phyloP scores from a whole-genome alignment of 1,140 invertebrate genomes.

The Zeugodacus cucurbitae region DNA sequence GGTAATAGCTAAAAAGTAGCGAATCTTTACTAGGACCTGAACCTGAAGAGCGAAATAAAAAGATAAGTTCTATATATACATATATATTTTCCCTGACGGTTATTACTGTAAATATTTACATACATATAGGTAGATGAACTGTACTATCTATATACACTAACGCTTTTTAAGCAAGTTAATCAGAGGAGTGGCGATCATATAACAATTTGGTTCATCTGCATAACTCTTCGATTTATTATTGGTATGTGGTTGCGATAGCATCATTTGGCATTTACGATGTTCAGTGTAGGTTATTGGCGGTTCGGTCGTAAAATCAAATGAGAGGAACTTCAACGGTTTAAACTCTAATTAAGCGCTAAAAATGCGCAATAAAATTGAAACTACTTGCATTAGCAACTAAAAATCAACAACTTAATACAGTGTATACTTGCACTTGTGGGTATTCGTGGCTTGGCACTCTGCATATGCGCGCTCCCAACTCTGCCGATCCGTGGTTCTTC shows the following conservation, averaged over 20 bases:
- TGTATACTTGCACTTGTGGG: neutral
- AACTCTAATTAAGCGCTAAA: constrained; percentile 32
- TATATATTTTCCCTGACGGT: too few species aligned
- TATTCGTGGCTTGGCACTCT: neutral
- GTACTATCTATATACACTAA: too few species aligned
- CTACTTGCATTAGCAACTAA: neutral
- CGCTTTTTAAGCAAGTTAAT: too few species aligned
- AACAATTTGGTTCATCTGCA: too few species aligned
- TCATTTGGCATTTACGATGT: constrained; percentile 15
- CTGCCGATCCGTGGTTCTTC: neutral
- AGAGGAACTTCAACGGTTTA: constrained; percentile 27
- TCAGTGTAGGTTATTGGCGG: neutral
- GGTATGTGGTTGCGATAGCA: neutral
- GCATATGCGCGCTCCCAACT: neutral
- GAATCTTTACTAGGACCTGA: too few species aligned
- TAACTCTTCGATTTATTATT: neutral
- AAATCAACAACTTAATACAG: neutral
- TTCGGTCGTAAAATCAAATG: constrained; percentile 18
- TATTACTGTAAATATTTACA: too few species aligned
- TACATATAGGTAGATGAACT: too few species aligned
- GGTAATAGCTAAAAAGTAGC: too few species aligned
- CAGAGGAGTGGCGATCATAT: too few species aligned
- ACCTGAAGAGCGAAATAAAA: too few species aligned
- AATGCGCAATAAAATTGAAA: constrained; percentile 17
- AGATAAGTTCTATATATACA: too few species aligned